These are phyloP conservation scores for Marmota flaviventris DNA, from an alignment of 2,113 vertebrate genomes.

Conservation along the genomic window DNA sequence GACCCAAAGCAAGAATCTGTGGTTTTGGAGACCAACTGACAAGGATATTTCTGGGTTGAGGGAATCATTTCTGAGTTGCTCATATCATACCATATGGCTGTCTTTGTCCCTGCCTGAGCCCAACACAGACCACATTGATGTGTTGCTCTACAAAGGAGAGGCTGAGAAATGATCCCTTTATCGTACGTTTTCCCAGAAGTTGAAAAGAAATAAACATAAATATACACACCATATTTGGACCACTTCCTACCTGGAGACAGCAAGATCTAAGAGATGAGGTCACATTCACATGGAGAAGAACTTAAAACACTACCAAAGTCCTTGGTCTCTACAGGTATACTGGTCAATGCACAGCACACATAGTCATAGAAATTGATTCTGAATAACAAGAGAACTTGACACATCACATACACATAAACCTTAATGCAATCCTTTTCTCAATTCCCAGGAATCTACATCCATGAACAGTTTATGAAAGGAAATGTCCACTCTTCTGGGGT, in stretches of 20 bases:
- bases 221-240: neutral
- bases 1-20: neutral
- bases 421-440: neutral
- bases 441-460: neutral
- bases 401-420: neutral
- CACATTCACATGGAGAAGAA: neutral
- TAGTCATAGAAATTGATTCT: neutral
- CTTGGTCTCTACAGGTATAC: neutral
- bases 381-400: neutral
- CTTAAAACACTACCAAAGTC: neutral
- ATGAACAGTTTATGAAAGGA: neutral
- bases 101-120: neutral
- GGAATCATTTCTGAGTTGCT: neutral
- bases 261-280: neutral
- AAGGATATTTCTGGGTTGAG: neutral
- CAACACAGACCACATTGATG: neutral
- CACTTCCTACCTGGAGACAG: neutral
- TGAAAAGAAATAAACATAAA: neutral
- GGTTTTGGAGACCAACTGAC: neutral
- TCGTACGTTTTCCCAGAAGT: neutral
- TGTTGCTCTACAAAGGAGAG: neutral
- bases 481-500: neutral
- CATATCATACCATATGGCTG: neutral
- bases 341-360: neutral
- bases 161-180: conserved; percentile 23